Conservation (phyloP, 1,140 invertebrate species). For the Drosophila nasuta region DNA sequence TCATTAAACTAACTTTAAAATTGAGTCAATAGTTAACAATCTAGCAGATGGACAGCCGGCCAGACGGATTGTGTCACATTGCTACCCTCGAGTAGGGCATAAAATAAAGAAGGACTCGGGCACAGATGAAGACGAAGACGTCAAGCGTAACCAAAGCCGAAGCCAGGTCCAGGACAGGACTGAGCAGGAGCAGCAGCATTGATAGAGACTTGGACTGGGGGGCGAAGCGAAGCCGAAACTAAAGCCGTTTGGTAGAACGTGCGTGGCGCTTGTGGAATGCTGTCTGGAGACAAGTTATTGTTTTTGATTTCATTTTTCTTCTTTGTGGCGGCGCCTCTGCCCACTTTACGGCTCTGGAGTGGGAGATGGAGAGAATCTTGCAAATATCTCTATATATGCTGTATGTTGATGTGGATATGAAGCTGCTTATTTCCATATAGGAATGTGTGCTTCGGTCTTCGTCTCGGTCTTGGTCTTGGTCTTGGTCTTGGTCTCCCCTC, state of each 20-base stretch:
- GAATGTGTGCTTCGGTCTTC: conserved; percentile 12
- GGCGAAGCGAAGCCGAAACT: neutral
- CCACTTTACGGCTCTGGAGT: conserved; percentile 52
- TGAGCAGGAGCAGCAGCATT: neutral
- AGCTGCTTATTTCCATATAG: conserved; percentile 75
- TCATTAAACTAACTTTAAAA: no score
- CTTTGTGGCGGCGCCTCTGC: conserved; percentile 30
- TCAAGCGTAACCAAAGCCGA: conserved; percentile 66
- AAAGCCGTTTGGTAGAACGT: conserved; percentile 51
- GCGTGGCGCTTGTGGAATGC: conserved; percentile 80
- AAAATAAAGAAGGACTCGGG: conserved; percentile 6
- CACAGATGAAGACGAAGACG: conserved; percentile 69
- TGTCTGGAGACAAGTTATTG: conserved; percentile 82
- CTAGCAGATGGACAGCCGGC: no score
- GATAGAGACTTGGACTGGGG: neutral
- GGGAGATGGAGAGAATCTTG: conserved; percentile 20
- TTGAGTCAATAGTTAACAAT: no score
- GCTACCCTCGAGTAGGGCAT: neutral
- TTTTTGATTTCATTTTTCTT: conserved; percentile 83
- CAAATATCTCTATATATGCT: no score
- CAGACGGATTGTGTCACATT: neutral
- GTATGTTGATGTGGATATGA: conserved; percentile 19
- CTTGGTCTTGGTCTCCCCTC: neutral
- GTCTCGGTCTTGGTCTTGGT: neutral
- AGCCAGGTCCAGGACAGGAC: conserved; percentile 11